Percentiles rank a stretch among this genome's conserved stretches.
Evolutionary conservation across 1,140 invertebrate species (phyloP).

Genomic region (Philotrypesis tridentata): DNA sequence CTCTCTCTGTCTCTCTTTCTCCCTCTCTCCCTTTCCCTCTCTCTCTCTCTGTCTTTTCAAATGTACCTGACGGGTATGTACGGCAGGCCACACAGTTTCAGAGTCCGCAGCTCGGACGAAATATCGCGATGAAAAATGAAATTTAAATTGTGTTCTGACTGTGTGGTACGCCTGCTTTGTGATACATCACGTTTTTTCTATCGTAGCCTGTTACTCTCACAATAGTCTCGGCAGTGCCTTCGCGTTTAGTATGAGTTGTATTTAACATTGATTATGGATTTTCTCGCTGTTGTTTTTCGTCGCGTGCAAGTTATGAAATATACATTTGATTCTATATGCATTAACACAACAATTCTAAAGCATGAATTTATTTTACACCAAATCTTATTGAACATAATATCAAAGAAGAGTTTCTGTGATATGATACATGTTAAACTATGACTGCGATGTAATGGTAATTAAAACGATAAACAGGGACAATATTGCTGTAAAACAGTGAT

Average conservation of each 20-base stretch:
- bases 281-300: constrained; percentile 31
- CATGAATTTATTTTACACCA: too few species aligned
- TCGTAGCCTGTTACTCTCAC: not conserved
- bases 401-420: too few species aligned
- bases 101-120: not conserved
- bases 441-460: too few species aligned
- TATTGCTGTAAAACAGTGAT: too few species aligned
- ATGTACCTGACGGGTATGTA: not conserved
- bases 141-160: constrained; percentile 36
- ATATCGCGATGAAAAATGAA: constrained; percentile 28
- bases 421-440: too few species aligned
- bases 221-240: too few species aligned
- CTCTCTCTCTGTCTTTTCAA: not conserved
- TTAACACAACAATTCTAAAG: too few species aligned
- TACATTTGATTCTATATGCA: too few species aligned
- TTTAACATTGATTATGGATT: constrained; percentile 5
- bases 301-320: too few species aligned
- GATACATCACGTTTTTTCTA: not conserved
- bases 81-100: not conserved
- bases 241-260: constrained; percentile 9
- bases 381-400: too few species aligned
- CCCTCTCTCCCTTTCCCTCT: not conserved
- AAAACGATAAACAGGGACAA: too few species aligned
- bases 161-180: constrained; percentile 11
- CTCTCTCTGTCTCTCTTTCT: not conserved